These are phyloP conservation scores for Chelonoidis abingdonii DNA, from an alignment of 2,113 vertebrate genomes.

Conservation along the genomic window DNA sequence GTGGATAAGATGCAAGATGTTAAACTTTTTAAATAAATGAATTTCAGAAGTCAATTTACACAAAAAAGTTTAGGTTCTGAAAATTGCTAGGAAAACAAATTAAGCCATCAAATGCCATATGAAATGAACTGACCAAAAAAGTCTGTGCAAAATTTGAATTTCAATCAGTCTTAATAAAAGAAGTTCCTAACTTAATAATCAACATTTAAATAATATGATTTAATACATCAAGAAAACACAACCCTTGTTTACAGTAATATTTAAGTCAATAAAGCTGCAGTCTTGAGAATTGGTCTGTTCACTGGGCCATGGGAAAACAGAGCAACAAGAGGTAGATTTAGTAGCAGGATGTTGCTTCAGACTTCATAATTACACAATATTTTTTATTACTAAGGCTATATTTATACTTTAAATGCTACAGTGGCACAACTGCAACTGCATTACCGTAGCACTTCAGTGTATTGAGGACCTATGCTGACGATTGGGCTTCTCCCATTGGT, in stretches of 20 bases:
- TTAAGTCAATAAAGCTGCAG: not conserved
- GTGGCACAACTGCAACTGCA: not conserved
- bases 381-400: rapidly evolving
- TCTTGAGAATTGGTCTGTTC: rapidly evolving
- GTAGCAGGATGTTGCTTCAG: not conserved
- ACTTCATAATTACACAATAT: not conserved
- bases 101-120: not conserved
- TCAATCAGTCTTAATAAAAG: not conserved
- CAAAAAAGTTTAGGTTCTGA: not conserved
- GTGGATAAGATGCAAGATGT: not conserved
- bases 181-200: not conserved
- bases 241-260: not conserved
- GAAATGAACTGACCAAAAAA: not conserved
- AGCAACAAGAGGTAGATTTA: not conserved
- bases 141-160: not conserved
- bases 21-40: not conserved
- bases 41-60: not conserved
- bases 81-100: not conserved
- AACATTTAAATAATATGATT: not conserved
- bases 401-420: not conserved
- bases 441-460: not conserved
- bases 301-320: not conserved
- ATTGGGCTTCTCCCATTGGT: not conserved
- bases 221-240: not conserved
- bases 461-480: not conserved